Conservation (phyloP, 2,797 vertebrate species). For the Siniperca scherzeri region DNA sequence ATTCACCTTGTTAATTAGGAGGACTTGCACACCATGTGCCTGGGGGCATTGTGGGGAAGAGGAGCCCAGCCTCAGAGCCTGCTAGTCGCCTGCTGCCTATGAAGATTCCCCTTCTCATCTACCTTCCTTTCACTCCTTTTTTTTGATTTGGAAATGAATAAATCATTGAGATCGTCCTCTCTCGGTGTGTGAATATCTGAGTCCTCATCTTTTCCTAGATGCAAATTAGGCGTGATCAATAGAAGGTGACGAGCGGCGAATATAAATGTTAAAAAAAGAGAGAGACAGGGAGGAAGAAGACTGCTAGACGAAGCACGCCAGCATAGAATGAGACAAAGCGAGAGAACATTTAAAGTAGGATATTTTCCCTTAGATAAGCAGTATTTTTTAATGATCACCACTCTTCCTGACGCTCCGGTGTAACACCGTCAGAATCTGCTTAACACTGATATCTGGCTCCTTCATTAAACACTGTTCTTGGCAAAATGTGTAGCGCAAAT, state of each 20-base stretch:
- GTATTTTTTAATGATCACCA: constrained; percentile 86
- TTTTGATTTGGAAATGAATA: constrained; percentile 99
- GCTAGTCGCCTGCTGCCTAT: constrained; percentile 93
- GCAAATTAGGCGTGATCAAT: constrained; percentile 99
- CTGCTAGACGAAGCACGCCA: constrained; percentile 77
- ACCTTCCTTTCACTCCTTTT: constrained; percentile 89
- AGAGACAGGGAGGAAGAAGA: constrained; percentile 72
- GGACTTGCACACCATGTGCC: constrained; percentile 96
- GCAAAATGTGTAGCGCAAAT: constrained; percentile 70
- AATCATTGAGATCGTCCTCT: constrained; percentile 97
- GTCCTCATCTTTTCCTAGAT: constrained; percentile 95
- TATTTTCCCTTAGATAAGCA: constrained; percentile 87
- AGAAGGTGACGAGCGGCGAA: constrained; percentile 88
- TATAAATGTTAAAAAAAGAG: constrained; percentile 86
- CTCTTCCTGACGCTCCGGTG: constrained; percentile 57
- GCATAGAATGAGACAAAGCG: constrained; percentile 79
- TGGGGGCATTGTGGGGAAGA: constrained; percentile 86
- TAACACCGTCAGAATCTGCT: constrained; percentile 75
- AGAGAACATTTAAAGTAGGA: constrained; percentile 83
- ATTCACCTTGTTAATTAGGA: constrained; percentile 99
- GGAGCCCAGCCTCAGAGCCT: constrained; percentile 94
- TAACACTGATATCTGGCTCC: constrained; percentile 71
- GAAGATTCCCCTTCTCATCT: constrained; percentile 98
- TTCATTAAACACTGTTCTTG: constrained; percentile 62
- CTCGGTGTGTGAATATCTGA: constrained; percentile 94